A percentile compares a stretch with the other conserved stretches of the same genome.
Evolutionary conservation across 2,797 vertebrate species (phyloP).

Genomic region (Bovichtus variegatus): DNA sequence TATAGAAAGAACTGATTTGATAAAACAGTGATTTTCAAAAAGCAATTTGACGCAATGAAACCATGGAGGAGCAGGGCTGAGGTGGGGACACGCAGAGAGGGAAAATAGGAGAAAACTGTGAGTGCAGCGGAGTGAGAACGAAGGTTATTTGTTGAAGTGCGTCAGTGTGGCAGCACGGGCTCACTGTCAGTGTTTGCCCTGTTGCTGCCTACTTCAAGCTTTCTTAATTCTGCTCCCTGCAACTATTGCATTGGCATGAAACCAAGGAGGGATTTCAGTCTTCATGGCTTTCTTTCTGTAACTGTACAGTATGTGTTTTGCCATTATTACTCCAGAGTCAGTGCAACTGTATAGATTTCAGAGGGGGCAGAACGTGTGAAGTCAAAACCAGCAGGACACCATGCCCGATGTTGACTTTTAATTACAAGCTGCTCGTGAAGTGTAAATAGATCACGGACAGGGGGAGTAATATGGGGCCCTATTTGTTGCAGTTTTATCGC

Average conservation of each 20-base stretch:
- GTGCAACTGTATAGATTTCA: not conserved
- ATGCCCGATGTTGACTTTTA: slow-evolving; percentile 47
- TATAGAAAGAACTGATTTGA: slow-evolving; percentile 11
- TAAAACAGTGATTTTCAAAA: slow-evolving; percentile 29
- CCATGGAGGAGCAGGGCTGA: not conserved
- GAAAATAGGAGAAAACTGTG: slow-evolving; percentile 13
- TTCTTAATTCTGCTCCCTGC: slow-evolving; percentile 26
- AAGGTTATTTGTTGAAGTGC: slow-evolving; percentile 41
- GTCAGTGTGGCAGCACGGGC: slow-evolving; percentile 36
- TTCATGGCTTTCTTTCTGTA: not conserved
- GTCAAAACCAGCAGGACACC: slow-evolving; percentile 2
- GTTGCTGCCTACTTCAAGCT: slow-evolving; percentile 23
- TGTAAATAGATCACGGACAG: slow-evolving; percentile 42
- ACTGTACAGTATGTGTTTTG: not conserved
- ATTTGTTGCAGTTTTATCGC: slow-evolving; percentile 57
- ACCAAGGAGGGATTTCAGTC: slow-evolving; percentile 8
- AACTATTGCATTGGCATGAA: slow-evolving; percentile 43
- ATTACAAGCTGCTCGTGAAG: slow-evolving; percentile 38
- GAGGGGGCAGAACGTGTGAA: not conserved
- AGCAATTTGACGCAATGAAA: slow-evolving; percentile 41
- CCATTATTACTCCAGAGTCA: not conserved
- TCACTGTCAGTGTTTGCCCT: slow-evolving; percentile 18
- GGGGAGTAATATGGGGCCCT: slow-evolving; percentile 25
- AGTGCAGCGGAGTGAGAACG: slow-evolving; percentile 26
- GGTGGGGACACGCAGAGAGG: not conserved